phyloP scores from a whole-genome alignment of 2,113 vertebrate species.

The Propithecus coquereli region DNA sequence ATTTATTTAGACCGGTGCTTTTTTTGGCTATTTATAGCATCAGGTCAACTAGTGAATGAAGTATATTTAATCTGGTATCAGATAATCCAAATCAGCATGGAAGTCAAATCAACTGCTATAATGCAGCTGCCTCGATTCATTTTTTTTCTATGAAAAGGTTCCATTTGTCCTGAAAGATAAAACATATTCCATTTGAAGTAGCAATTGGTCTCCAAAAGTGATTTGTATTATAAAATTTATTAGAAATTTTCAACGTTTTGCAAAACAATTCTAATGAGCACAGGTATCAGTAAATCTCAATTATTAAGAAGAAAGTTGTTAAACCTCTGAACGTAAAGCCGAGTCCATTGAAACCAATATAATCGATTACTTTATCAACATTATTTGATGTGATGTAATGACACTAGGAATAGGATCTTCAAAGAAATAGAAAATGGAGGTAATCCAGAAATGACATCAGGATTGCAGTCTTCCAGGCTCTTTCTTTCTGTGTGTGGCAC shows the following conservation, averaged over 20 bases:
- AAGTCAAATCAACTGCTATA: slow-evolving; percentile 7
- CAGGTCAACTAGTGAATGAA: slow-evolving; percentile 16
- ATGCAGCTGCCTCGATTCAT: background rate
- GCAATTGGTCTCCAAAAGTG: background rate
- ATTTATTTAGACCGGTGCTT: background rate
- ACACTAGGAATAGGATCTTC: background rate
- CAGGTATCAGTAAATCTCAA: background rate
- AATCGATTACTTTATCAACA: background rate
- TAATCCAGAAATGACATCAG: background rate
- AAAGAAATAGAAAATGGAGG: background rate
- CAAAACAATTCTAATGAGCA: background rate
- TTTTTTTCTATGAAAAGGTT: background rate
- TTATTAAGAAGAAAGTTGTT: background rate
- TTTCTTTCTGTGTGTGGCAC: background rate
- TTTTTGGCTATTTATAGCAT: background rate
- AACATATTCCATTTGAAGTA: background rate
- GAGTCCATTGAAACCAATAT: background rate
- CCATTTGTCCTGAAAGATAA: background rate
- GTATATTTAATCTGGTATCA: slow-evolving; percentile 1
- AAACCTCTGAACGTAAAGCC: background rate
- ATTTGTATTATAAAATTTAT: background rate
- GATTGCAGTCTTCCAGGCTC: background rate
- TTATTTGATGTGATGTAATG: background rate
- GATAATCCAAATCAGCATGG: background rate
- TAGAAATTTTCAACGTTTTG: background rate